phyloP scores from a whole-genome alignment of 2,888 invertebrate species.

The Crioceris asparagi region DNA sequence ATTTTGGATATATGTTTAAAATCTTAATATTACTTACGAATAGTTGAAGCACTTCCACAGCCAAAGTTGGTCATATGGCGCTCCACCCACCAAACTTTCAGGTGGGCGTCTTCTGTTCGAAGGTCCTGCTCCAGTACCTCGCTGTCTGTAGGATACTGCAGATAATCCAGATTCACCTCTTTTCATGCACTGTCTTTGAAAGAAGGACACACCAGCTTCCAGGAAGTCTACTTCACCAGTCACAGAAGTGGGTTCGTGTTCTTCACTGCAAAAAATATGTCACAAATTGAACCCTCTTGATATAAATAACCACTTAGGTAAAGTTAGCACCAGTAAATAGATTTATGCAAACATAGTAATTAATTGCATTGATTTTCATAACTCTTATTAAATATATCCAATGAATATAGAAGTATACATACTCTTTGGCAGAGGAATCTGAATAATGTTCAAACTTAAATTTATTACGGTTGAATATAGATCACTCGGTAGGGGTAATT shows the following conservation, averaged over 20 bases:
- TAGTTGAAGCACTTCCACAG: constrained; percentile 60
- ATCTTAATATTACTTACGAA: constrained; percentile 42
- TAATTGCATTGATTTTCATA: too few species aligned
- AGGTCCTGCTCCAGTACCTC: constrained; percentile 40
- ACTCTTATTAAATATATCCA: too few species aligned
- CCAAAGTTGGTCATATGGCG: constrained; percentile 51
- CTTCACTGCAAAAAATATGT: constrained; percentile 32
- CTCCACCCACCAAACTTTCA: constrained; percentile 47
- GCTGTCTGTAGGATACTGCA: constrained; percentile 46
- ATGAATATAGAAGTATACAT: too few species aligned
- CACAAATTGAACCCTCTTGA: too few species aligned
- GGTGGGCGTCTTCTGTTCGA: constrained; percentile 37
- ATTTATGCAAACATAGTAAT: constrained; percentile 9
- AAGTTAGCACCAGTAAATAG: too few species aligned
- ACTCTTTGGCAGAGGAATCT: too few species aligned
- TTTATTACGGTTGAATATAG: too few species aligned
- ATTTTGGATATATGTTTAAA: too few species aligned
- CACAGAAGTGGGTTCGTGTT: constrained; percentile 24
- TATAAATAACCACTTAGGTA: too few species aligned
- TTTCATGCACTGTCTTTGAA: constrained; percentile 45
- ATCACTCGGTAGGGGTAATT: too few species aligned
- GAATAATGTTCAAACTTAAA: too few species aligned
- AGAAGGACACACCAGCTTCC: constrained; percentile 51
- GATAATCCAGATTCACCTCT: constrained; percentile 40
- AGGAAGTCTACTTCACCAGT: constrained; percentile 45